These are phyloP conservation scores for Schizopygopsis malacanthus DNA, from an alignment of 2,797 vertebrate genomes.

Conservation along the genomic window DNA sequence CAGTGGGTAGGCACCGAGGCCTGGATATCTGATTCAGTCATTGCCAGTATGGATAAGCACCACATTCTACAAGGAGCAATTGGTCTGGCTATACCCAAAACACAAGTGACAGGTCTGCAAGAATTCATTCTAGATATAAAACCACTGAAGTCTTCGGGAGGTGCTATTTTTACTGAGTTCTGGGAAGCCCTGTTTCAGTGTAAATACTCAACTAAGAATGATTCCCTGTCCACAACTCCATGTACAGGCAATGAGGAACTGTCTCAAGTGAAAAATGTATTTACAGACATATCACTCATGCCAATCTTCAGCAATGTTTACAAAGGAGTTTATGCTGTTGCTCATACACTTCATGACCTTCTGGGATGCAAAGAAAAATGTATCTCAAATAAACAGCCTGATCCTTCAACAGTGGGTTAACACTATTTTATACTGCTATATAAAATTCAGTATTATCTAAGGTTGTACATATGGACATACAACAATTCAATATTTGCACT, in stretches of 20 bases:
- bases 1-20: slow-evolving; percentile 77
- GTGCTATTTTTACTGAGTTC: slow-evolving; percentile 69
- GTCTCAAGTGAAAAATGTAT: slow-evolving; percentile 35
- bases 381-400: slow-evolving; percentile 55
- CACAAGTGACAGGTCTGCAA: slow-evolving; percentile 70
- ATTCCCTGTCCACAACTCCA: background rate
- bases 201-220: slow-evolving; percentile 40
- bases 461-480: background rate
- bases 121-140: slow-evolving; percentile 72
- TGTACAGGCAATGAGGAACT: slow-evolving; percentile 53
- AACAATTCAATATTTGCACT: background rate
- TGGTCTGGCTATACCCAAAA: slow-evolving; percentile 75
- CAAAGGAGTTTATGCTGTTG: slow-evolving; percentile 77
- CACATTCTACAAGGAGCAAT: slow-evolving; percentile 75
- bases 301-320: slow-evolving; percentile 75
- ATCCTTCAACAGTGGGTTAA: slow-evolving; percentile 68
- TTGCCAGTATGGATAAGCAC: slow-evolving; percentile 61
- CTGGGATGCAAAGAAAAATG: slow-evolving; percentile 51
- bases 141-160: slow-evolving; percentile 61
- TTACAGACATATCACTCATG: slow-evolving; percentile 75
- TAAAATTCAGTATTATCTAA: background rate
- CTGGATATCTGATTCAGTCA: slow-evolving; percentile 75
- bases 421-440: background rate
- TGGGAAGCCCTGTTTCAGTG: slow-evolving; percentile 76
- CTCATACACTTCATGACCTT: slow-evolving; percentile 71